A percentile compares a stretch with the other conserved stretches of the same genome.
Conservation (phyloP, 2,888 invertebrate species). For the Hecatera dysodea region DNA sequence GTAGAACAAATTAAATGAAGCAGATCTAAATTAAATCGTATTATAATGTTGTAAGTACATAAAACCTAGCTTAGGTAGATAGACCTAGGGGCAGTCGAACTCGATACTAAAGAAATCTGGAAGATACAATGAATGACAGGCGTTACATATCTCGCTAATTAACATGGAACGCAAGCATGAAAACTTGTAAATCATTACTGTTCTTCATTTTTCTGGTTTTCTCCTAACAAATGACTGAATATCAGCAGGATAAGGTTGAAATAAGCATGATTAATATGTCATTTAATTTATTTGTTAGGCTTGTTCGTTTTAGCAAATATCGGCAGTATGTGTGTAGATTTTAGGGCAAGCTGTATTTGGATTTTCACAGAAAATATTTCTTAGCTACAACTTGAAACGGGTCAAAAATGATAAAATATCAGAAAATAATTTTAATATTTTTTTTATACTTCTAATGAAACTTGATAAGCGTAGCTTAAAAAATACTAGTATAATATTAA, state of each 20-base stretch:
- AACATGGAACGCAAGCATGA: background rate
- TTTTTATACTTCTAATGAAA: slow-evolving; percentile 49
- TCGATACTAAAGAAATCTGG: slow-evolving; percentile 34
- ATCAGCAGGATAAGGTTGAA: background rate
- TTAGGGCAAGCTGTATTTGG: background rate
- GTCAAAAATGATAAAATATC: background rate
- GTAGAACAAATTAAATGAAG: slow-evolving; percentile 33
- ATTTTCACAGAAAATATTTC: slow-evolving; percentile 35
- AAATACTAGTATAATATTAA: slow-evolving; percentile 46
- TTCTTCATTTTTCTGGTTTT: too few relatives aligned
- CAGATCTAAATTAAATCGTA: slow-evolving; percentile 62
- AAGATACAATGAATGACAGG: slow-evolving; percentile 16
- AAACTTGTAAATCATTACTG: too few relatives aligned
- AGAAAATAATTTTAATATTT: background rate
- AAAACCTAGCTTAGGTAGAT: slow-evolving; percentile 53
- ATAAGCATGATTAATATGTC: background rate
- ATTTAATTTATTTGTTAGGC: background rate
- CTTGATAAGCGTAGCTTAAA: slow-evolving; percentile 56
- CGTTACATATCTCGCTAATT: too few relatives aligned
- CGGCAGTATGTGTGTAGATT: background rate
- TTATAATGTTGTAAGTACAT: slow-evolving; percentile 64
- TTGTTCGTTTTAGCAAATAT: slow-evolving; percentile 4
- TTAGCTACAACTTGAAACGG: background rate
- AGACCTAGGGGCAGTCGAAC: slow-evolving; percentile 58
- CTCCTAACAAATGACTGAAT: background rate